Evolutionary conservation across 2,113 vertebrate species (phyloP).

Genomic region (Rhombomys opimus): DNA sequence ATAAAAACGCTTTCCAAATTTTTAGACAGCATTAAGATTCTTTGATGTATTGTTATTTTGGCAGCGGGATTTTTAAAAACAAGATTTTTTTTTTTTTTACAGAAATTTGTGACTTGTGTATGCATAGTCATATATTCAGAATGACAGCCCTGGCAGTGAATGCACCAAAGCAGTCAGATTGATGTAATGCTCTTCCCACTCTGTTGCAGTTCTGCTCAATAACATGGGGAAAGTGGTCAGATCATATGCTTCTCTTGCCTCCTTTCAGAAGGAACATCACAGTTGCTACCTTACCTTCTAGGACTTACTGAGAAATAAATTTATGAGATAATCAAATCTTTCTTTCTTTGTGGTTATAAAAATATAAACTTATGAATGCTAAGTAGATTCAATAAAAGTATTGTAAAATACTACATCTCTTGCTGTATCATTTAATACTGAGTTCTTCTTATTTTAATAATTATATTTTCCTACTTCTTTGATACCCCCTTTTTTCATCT

Average conservation of each 20-base stretch:
- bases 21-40: background rate
- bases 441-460: background rate
- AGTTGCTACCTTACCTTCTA: background rate
- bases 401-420: background rate
- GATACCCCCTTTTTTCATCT: background rate
- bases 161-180: background rate
- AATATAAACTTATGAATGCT: background rate
- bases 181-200: background rate
- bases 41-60: background rate
- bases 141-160: background rate
- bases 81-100: background rate
- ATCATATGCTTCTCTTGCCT: background rate
- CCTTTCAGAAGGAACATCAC: slow-evolving; percentile 41
- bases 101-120: background rate
- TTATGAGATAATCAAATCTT: slow-evolving; percentile 11
- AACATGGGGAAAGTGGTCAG: background rate
- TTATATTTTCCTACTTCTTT: background rate
- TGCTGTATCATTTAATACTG: background rate
- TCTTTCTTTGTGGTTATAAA: background rate
- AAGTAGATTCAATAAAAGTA: background rate
- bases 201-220: background rate
- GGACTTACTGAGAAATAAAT: slow-evolving; percentile 37
- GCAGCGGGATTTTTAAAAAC: background rate
- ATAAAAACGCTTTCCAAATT: background rate
- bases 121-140: slow-evolving; percentile 4